Conservation (phyloP, 2,113 vertebrate species). For the Psittacus erithacus region DNA sequence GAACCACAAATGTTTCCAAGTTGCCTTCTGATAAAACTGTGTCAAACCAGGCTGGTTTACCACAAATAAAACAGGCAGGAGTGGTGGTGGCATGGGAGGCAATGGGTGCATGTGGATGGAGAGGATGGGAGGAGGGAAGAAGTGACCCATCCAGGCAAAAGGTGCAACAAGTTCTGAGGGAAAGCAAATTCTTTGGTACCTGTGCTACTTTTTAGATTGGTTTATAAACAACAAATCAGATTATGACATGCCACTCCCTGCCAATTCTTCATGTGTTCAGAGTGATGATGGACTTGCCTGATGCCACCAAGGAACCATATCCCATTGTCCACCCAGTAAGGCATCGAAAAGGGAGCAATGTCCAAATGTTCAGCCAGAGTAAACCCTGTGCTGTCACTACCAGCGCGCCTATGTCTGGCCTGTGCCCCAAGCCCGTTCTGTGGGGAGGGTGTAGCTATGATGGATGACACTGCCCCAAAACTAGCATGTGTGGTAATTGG, state of each 20-base stretch:
- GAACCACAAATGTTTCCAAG: background rate
- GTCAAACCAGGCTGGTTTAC: background rate
- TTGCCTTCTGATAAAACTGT: background rate
- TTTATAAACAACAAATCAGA: background rate
- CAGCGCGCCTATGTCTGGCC: background rate
- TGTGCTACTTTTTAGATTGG: background rate
- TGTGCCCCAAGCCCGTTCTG: background rate
- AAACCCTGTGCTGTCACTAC: fast-evolving
- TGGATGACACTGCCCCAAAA: background rate
- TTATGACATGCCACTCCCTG: background rate
- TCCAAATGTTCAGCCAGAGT: background rate
- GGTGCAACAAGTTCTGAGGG: background rate
- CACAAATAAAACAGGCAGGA: background rate
- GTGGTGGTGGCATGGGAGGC: fast-evolving
- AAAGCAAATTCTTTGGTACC: background rate
- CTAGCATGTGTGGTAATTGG: too few species aligned
- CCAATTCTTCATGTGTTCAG: fast-evolving
- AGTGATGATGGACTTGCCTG: background rate
- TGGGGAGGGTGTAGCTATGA: background rate
- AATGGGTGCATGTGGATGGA: background rate
- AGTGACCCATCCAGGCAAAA: background rate
- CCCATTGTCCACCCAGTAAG: background rate
- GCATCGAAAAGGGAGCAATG: fast-evolving
- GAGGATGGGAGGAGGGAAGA: background rate
- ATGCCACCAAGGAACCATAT: background rate